These are phyloP conservation scores for Empis stercorea DNA, from an alignment of 2,888 invertebrate genomes.

Conservation along the genomic window DNA sequence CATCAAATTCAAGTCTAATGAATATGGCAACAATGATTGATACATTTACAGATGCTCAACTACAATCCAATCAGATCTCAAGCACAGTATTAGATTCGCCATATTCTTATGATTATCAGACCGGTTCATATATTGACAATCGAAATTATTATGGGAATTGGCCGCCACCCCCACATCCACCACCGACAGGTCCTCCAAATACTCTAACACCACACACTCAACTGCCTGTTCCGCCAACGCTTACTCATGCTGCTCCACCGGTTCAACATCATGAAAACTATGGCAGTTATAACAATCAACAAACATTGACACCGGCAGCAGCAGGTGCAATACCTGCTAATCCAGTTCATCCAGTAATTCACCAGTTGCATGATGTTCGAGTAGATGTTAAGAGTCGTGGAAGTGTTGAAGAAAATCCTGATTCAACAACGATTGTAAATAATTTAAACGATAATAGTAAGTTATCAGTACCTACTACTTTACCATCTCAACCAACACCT, in stretches of 20 bases:
- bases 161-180: conserved; percentile 41
- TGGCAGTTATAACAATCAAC: conserved; percentile 19
- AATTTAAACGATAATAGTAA: conserved; percentile 37
- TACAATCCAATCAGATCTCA: conserved; percentile 75
- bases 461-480: conserved; percentile 34
- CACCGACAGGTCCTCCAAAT: conserved; percentile 1
- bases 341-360: not conserved
- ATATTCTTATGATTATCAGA: conserved; percentile 48
- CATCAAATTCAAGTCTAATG: conserved; percentile 42
- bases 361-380: conserved; percentile 23
- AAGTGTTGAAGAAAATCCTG: conserved; percentile 54
- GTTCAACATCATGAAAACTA: conserved; percentile 22
- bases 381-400: conserved; percentile 32
- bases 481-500: conserved; percentile 19
- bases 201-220: conserved; percentile 8
- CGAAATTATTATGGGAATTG: conserved; percentile 51
- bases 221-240: conserved; percentile 13
- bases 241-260: conserved; percentile 16
- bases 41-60: conserved; percentile 60
- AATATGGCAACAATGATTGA: conserved; percentile 69
- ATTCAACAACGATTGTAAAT: conserved; percentile 53
- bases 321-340: conserved; percentile 12
- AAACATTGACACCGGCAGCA: conserved; percentile 22
- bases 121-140: conserved; percentile 43
- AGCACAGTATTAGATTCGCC: conserved; percentile 68